phyloP scores from a whole-genome alignment of 2,113 vertebrate species.

The Crypturellus undulatus region DNA sequence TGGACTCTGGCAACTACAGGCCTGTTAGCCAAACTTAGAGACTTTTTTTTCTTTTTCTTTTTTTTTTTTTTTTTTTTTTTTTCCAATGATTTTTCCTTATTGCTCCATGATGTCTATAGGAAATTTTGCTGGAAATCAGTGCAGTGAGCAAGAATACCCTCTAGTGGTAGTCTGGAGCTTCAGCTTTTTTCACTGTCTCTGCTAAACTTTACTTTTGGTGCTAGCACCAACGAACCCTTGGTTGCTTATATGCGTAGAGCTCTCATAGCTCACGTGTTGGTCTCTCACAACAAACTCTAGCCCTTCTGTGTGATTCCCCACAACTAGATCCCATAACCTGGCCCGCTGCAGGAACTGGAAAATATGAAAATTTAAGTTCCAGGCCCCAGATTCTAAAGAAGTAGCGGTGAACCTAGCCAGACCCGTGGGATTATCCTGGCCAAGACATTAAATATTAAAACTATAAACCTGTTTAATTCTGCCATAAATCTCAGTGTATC shows the following conservation, averaged over 20 bases:
- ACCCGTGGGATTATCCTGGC: not conserved
- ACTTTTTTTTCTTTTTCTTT: not conserved
- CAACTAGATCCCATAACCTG: not conserved
- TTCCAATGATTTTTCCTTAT: not conserved
- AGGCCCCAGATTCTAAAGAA: rapidly evolving
- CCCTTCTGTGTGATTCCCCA: not conserved
- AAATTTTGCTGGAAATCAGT: not conserved
- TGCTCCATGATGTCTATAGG: rapidly evolving
- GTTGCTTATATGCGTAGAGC: not conserved
- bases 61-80: no score
- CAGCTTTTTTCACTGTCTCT: not conserved
- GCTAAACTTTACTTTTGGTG: rapidly evolving
- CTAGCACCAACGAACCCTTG: not conserved
- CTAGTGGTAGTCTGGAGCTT: not conserved
- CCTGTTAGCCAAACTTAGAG: not conserved
- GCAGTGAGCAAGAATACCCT: not conserved
- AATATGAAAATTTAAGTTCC: not conserved
- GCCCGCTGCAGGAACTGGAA: not conserved
- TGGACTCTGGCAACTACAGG: no score
- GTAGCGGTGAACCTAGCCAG: not conserved
- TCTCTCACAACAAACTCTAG: not conserved
- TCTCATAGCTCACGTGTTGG: not conserved
- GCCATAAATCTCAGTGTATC: not conserved
- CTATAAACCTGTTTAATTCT: not conserved
- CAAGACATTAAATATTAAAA: not conserved